A percentile compares a stretch with the other conserved stretches of the same genome.
Evolutionary conservation across 2,113 vertebrate species (phyloP).

Genomic region (Sorex fumeus): DNA sequence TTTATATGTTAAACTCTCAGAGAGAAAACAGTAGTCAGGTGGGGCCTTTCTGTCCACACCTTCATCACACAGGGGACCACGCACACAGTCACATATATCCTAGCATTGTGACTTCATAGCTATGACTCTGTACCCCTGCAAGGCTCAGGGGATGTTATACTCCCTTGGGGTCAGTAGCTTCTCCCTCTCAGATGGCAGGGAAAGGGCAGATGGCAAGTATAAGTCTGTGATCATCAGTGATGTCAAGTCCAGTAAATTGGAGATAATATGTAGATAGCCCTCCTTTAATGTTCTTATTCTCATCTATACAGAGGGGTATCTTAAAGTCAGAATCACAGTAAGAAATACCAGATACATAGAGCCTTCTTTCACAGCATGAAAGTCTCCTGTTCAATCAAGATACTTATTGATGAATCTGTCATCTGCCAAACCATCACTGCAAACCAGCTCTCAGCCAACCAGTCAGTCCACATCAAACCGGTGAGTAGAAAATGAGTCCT

Average conservation of each 20-base stretch:
- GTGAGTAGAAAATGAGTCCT: no score
- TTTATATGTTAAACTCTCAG: background rate
- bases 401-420: background rate
- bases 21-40: background rate
- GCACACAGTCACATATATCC: background rate
- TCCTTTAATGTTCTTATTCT: constrained; percentile 37
- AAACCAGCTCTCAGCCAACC: background rate
- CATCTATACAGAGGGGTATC: background rate
- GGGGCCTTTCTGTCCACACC: background rate
- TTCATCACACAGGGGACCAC: background rate
- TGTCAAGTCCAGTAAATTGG: constrained; percentile 18
- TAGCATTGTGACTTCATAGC: constrained; percentile 24
- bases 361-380: constrained; percentile 48
- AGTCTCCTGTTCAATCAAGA: constrained; percentile 47
- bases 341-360: constrained; percentile 54
- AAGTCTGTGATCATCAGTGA: constrained; percentile 32
- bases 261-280: background rate
- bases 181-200: constrained; percentile 36
- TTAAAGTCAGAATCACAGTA: background rate
- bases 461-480: background rate
- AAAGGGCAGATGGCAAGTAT: constrained; percentile 63
- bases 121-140: background rate
- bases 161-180: constrained; percentile 43
- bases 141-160: background rate
- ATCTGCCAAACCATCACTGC: constrained; percentile 27